Conservation (phyloP, 2,797 vertebrate genomes). For the Anolis apletophallus region DNA sequence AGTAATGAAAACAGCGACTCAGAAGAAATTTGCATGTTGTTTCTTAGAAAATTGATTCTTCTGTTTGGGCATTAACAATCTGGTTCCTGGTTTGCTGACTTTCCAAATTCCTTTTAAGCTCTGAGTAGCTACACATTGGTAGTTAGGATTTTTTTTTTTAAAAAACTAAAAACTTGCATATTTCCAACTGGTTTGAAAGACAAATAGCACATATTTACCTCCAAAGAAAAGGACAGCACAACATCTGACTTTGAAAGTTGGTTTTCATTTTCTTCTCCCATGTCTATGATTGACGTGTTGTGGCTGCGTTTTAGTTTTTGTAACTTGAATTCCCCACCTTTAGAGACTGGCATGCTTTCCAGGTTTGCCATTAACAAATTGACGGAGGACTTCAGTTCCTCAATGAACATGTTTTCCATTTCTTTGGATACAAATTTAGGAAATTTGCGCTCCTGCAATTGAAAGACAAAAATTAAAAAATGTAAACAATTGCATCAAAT, state of each 20-base stretch:
- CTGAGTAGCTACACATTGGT: slow-evolving; percentile 19
- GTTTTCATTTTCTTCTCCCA: slow-evolving; percentile 99
- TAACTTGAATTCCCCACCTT: slow-evolving; percentile 98
- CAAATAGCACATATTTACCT: slow-evolving; percentile 81
- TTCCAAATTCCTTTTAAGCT: slow-evolving; percentile 34
- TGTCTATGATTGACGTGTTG: slow-evolving; percentile 98
- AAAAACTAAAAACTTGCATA: neutral
- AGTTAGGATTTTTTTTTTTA: slow-evolving; percentile 29
- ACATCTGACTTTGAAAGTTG: slow-evolving; percentile 98
- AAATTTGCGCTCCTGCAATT: slow-evolving; percentile 90
- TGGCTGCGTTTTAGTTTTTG: slow-evolving; percentile 98
- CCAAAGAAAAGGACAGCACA: slow-evolving; percentile 94
- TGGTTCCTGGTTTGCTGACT: slow-evolving; percentile 44
- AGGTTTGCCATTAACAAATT: slow-evolving; percentile 98
- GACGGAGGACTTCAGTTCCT: slow-evolving; percentile 95
- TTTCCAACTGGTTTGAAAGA: slow-evolving; percentile 12
- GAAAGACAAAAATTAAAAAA: slow-evolving; percentile 52
- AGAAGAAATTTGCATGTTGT: slow-evolving; percentile 8
- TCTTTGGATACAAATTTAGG: slow-evolving; percentile 94
- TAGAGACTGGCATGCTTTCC: slow-evolving; percentile 99
- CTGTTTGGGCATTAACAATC: slow-evolving; percentile 10
- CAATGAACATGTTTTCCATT: slow-evolving; percentile 98
- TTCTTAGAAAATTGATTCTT: slow-evolving; percentile 18
- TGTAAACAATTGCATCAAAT: neutral
- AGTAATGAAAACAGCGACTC: slow-evolving; percentile 19